A percentile compares a stretch with the other conserved stretches of the same genome.
Evolutionary conservation across 2,797 vertebrate species (phyloP).

Genomic region (Chaetodon trifasciatus): DNA sequence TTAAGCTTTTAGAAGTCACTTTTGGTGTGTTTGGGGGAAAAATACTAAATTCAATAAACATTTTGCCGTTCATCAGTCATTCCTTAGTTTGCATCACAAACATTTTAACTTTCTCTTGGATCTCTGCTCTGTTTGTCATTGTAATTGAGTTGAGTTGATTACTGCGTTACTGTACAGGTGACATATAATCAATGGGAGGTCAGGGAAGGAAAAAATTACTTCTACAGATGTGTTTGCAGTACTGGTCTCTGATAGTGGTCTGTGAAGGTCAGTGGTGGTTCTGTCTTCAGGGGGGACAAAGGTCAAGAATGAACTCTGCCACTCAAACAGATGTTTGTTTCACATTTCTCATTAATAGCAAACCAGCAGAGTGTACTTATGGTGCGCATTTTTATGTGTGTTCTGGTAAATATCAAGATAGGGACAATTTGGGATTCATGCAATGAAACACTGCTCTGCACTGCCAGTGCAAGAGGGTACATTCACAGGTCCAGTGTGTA

Average conservation of each 20-base stretch:
- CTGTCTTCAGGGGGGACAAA: background rate
- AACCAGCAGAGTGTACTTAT: too few species aligned
- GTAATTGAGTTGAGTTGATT: background rate
- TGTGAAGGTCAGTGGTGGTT: background rate
- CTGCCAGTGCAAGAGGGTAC: background rate
- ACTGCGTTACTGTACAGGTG: background rate
- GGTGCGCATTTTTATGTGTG: background rate
- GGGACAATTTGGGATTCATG: background rate
- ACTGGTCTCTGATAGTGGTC: background rate
- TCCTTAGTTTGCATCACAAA: background rate
- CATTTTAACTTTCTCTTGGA: background rate
- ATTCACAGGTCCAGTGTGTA: too few species aligned
- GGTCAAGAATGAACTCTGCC: background rate
- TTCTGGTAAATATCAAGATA: background rate
- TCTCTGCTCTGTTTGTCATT: background rate
- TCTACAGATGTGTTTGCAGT: background rate
- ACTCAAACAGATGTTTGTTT: background rate
- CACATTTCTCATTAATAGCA: too few species aligned
- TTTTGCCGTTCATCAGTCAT: background rate
- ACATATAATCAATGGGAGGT: background rate
- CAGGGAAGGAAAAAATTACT: background rate
- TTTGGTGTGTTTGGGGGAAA: background rate
- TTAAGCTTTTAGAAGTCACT: conserved; percentile 6
- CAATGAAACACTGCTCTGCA: background rate
- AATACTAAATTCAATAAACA: background rate